Evolutionary conservation across 2,797 vertebrate species (phyloP).

Genomic region (Coccyzus lansbergi): DNA sequence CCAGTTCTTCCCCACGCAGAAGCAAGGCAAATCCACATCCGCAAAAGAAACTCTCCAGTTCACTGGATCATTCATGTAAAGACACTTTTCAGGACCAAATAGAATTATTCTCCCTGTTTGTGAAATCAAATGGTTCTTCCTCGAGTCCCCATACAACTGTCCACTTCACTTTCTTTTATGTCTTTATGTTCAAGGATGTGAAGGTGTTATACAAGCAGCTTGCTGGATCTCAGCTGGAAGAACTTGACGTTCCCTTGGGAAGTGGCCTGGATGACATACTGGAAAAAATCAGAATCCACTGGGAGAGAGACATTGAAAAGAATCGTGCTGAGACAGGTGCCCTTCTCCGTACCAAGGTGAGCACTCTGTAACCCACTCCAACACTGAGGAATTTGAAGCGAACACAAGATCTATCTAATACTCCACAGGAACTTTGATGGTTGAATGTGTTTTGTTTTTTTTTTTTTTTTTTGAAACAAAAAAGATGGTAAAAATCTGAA

Average conservation of each 20-base stretch:
- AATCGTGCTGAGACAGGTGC: slow-evolving; percentile 84
- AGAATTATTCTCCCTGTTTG: neutral
- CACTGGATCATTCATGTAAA: neutral
- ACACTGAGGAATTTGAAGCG: neutral
- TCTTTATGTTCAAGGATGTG: slow-evolving; percentile 83
- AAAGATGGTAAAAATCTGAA: neutral
- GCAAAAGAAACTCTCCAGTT: neutral
- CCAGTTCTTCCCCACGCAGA: neutral
- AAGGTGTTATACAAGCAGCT: slow-evolving; percentile 88
- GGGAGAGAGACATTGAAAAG: slow-evolving; percentile 90
- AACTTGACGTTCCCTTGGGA: slow-evolving; percentile 83
- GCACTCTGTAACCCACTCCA: neutral
- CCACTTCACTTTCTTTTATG: neutral
- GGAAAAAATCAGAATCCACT: slow-evolving; percentile 87
- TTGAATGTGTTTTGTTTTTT: neutral
- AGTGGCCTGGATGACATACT: slow-evolving; percentile 90
- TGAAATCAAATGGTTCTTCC: neutral
- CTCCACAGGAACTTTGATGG: neutral
- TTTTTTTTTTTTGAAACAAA: neutral
- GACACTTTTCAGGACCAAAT: neutral
- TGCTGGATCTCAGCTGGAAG: slow-evolving; percentile 85
- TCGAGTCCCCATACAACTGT: neutral
- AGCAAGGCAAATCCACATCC: neutral
- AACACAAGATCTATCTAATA: neutral
- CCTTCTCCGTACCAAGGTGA: slow-evolving; percentile 87